Base-by-base conservation (phyloP, 2,797 vertebrate genomes). In the Mionectes olivaceus region DNA sequence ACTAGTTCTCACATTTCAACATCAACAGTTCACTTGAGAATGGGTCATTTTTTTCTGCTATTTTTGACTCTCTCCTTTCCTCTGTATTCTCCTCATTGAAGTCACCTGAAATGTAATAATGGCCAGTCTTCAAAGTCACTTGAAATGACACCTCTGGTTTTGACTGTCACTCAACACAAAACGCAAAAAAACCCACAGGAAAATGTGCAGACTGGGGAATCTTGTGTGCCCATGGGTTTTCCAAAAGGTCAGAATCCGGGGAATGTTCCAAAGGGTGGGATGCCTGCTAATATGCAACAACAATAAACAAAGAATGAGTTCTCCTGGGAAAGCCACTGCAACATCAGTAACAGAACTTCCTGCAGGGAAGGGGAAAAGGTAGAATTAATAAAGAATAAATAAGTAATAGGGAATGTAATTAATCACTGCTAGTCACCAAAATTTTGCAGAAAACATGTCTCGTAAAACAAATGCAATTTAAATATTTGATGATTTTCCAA, bases 401-500 rank as follows among this genome's bases (percentile, higher is more conserved):
- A 67, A 91, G 13, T 60, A 71, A 75, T 28, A 61, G 1, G 16
- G 27, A 90, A 67, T 83, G 39, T 39, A 83, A 88, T 80, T 70
- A 80, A 74, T 84, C 83, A 67, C 74, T 68, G 64, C 11, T 41
- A 71, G 30, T 71, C 46, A 81, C n/a, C 27, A 81, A 88, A 56
- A 68, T 78, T 87, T 87, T 88, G 46, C 13, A 83, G 60, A 87
- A 89, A 94, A 39, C 25, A 37, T 16, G 16, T 61, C 46, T 89
- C 61, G 68, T 43, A 65, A 81, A 96, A 89, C 35, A 89, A 93
- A 87, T 52, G 24, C 7, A 60, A 90, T 92, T 92, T 80, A 92
- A 95, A 91, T 93, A 85, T 75, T 95, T 94, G 65, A 91, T 75
- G 35, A 44, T 78, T 94, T 96, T 94, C 79, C 76, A 95, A 90